Evolutionary conservation across 2,797 vertebrate species (phyloP), one percentile per base, ranked within the genome.

Genomic region (Lacerta bilineata): DNA sequence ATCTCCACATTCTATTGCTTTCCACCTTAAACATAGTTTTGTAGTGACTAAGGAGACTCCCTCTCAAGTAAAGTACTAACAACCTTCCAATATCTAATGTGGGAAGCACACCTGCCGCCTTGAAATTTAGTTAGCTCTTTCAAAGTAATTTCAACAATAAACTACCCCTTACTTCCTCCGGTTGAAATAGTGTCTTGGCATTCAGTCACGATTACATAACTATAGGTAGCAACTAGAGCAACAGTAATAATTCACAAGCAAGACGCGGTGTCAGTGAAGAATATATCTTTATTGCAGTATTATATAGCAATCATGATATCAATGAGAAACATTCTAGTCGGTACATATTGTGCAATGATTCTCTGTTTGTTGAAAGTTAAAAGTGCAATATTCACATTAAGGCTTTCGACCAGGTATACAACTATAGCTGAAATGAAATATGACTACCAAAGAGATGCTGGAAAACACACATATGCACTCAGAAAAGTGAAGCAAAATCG

Each of bases 281-380:
- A 68, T 86, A 64, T 29, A 76, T 17, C 74, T 89, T 89, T 89
- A 89, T 89, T 89, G 72, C 17, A 69, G 59, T 33, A 80, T 80
- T 46, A 69, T 23, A 68, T 72, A 64, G 23, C n/a, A 85, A 66
- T 27, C 29, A 20, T 8, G n/a, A 75, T 81, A 76, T 59, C 69
- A 80, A 80, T 29, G 41, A 88, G n/a, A 77, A 74, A 89, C 77
- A 81, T 80, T 85, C 69, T n/a, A 59, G 10, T 85, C 10, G 33
- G 11, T 82, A 86, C 25, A 68, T 46, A 69, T 72, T 89, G 78
- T 85, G 59, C 78, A 76, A 50, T 17, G 5, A 76, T 74, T 17
- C 29, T 50, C n/a, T 55, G 23, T 61, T 33, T 39, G 80, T 76
- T 85, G 59, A 41, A 74, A 75, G n/a, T 55, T 55, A 83, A 83